Evolutionary conservation across 2,113 vertebrate genomes (phyloP), one percentile per base, ranked within the genome.

Genomic region (Heloderma charlesbogerti): DNA sequence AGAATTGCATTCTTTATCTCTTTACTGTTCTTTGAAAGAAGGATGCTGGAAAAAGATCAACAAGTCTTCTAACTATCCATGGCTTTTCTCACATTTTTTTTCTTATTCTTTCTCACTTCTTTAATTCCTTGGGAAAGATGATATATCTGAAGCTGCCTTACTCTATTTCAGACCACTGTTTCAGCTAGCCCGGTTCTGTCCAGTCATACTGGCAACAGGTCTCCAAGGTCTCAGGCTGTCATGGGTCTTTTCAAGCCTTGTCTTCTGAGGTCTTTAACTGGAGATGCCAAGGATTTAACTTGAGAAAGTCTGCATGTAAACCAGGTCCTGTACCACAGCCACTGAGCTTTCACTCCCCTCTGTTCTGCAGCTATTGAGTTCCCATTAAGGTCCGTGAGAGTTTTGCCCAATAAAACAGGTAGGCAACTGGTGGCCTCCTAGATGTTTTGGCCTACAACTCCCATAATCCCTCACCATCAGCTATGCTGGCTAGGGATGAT

Each of bases 71-170:
- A 16, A 77, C 9, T n/a, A 10, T 12, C 22, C 51, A 1, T n/a
- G 6, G 0, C 82, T 84, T 87, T 93, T 87, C n/a, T 80, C 4
- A 45, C 71, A 20, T 22, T 88, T 88, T 80, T 86, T 88, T 90
- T 87, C 43, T 78, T 13, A 45, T 79, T 78, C 12, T 88, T 79
- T 71, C 86, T 5, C 18, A n/a, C 16, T 91, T 67, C 90, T 18
- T n/a, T 34, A 20, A 27, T 60, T 48, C 43, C 12, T 43, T n/a
- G 15, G 45, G 48, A 37, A 87, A 54, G 34, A n/a, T 60, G 48
- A 43, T 20, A 67, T 12, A 51, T 37, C 31, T 9, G 27, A 67
- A 60, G 22, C 60, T 66, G n/a, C 22, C 37, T 29, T 84, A 4
- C 15, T n/a, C n/a, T n/a, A n/a, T n/a, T n/a, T n/a, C n/a, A n/a